A percentile compares a stretch with the other conserved stretches of the same genome.
Conservation (phyloP, 2,797 vertebrate genomes). For the Loriculus beryllinus region DNA sequence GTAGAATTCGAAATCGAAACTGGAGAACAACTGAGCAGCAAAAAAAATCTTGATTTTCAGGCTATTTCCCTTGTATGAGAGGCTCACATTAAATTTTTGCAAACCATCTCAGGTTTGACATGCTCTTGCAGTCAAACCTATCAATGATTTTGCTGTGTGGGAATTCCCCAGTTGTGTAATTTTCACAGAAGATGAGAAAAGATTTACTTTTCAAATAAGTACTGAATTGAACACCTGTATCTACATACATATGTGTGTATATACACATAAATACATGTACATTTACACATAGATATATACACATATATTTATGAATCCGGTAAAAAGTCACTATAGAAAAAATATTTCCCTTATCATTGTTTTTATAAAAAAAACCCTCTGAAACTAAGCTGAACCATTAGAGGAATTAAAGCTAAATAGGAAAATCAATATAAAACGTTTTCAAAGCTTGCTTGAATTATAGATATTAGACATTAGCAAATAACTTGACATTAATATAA, state of each 20-base stretch:
- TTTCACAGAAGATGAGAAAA: neutral
- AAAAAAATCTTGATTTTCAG: neutral
- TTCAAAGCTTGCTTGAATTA: neutral
- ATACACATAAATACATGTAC: rapidly evolving
- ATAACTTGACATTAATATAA: neutral
- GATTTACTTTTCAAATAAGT: neutral
- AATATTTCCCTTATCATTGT: neutral
- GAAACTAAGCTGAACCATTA: neutral
- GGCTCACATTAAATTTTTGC: neutral
- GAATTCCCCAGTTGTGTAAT: neutral
- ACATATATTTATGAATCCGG: neutral
- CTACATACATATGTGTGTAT: rapidly evolving
- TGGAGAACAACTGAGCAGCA: neutral
- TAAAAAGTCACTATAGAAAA: neutral
- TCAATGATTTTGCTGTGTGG: neutral
- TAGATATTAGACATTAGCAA: neutral
- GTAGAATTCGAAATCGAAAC: neutral
- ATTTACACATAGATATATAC: neutral
- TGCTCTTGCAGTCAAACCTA: neutral
- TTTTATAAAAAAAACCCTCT: neutral
- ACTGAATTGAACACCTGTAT: neutral
- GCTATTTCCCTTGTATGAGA: neutral
- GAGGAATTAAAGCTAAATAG: neutral
- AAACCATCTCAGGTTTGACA: neutral
- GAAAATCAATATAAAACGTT: neutral